Evolutionary conservation across 2,888 invertebrate genomes (phyloP).

Genomic region (Hirtodrosophila alboralis): DNA sequence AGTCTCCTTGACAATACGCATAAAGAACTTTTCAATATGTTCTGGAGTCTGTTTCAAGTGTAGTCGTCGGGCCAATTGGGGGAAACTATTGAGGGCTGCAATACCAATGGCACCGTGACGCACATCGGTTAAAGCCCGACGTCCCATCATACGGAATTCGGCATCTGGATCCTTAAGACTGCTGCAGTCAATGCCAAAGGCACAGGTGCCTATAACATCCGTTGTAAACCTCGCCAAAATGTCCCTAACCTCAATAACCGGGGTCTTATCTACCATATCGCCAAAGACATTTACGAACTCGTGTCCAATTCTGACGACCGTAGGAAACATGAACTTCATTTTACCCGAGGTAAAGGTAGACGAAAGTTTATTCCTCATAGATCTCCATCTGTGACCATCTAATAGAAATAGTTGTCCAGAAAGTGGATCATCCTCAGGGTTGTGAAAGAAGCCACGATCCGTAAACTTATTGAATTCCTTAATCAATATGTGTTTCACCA

Average conservation of each 20-base stretch:
- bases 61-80: constrained; percentile 51
- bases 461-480: constrained; percentile 82
- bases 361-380: constrained; percentile 83
- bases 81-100: constrained; percentile 53
- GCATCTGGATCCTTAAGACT: constrained; percentile 82
- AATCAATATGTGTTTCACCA: constrained; percentile 72
- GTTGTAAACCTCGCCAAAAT: constrained; percentile 84
- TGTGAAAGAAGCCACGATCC: constrained; percentile 80
- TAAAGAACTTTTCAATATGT: constrained; percentile 76
- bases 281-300: constrained; percentile 64
- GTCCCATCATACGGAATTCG: constrained; percentile 80
- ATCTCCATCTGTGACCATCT: constrained; percentile 84
- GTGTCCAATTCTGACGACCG: constrained; percentile 64
- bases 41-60: constrained; percentile 60
- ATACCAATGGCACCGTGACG: constrained; percentile 38
- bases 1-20: constrained; percentile 80
- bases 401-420: constrained; percentile 80
- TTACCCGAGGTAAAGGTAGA: constrained; percentile 85
- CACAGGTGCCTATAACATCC: constrained; percentile 85
- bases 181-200: constrained; percentile 85
- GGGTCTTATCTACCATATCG: constrained; percentile 29
- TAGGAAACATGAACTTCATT: constrained; percentile 84
- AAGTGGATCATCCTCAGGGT: constrained; percentile 83
- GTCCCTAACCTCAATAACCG: constrained; percentile 73
- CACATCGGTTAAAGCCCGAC: constrained; percentile 43